Evolutionary conservation across 2,113 vertebrate species (phyloP), one percentile per base, ranked within the genome.

Genomic region (Megaptera novaeangliae): DNA sequence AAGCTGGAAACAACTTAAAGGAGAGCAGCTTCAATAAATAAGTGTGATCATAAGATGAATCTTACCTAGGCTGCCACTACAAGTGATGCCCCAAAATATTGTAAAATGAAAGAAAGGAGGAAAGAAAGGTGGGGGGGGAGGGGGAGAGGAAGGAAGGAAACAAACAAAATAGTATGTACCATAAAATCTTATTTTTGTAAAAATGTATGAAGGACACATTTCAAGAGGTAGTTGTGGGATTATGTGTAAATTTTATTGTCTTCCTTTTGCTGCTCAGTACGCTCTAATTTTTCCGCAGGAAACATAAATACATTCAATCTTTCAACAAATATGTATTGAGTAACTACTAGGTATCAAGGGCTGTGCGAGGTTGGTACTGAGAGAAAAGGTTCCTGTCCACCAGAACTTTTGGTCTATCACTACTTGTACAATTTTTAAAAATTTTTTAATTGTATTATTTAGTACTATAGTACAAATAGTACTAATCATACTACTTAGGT

Each of bases 141-240:
- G 7, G 34, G 29, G 9, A 61, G 69, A 11, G 49, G 41, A 27
- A 36, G 72, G 57, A 23, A 75, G 72, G 72, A 46, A 75, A 46
- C 71, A 49, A 68, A 69, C 11, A 52, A 68, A 66, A 69, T 3
- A 14, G 3, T 59, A 75, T 21, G 29, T 81, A 61, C 34, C 44
- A 85, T 41, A 85, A 66, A 86, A 74, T 41, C 46, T 84, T 74
- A 72, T 68, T 92, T 88, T 77, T 83, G 55, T 91, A 75, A 77
- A 86, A 86, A 80, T 34, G 18, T 39, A 20, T 64, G 25, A 63
- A 69, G n/a, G 63, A 46, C 8, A 46, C 55, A 57, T 82, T 69
- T 74, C 41, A 80, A 88, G 83, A 64, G 21, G 11, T 27, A 36
- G 13, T 57, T 39, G 21, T 41, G 27, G 18, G n/a, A 25, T 77